These are phyloP conservation scores for Aphaenogaster rudis DNA, from an alignment of 1,140 invertebrate species.

Conservation along the genomic window DNA sequence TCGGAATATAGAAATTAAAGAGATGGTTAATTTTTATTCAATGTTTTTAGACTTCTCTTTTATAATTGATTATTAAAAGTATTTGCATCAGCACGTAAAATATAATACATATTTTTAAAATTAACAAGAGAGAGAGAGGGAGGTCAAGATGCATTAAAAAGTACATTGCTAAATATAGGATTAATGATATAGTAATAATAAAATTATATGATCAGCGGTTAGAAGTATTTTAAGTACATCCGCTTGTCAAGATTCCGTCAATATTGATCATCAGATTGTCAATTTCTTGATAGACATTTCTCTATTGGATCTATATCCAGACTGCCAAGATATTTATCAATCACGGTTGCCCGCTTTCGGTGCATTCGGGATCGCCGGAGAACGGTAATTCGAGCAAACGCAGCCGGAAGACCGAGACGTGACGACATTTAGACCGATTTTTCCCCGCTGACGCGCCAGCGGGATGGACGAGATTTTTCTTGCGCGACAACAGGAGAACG, in stretches of 20 bases:
- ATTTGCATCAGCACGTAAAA: neutral
- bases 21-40: neutral
- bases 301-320: constrained; percentile 6
- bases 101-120: neutral
- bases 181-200: neutral
- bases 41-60: neutral
- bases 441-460: constrained; percentile 47
- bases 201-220: neutral
- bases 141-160: neutral
- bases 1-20: constrained; percentile 2
- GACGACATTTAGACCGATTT: constrained; percentile 48
- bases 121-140: neutral
- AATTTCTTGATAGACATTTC: constrained; percentile 6
- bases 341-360: neutral
- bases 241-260: neutral
- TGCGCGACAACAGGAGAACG: constrained; percentile 60
- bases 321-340: constrained; percentile 5
- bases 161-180: neutral
- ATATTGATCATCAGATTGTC: neutral
- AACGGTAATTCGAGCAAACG: constrained; percentile 5
- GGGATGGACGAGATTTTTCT: constrained; percentile 51
- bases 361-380: neutral
- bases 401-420: constrained; percentile 32
- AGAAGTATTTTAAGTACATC: constrained; percentile 28
- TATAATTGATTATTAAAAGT: neutral